A percentile compares a stretch with the other conserved stretches of the same genome.
phyloP scores from a whole-genome alignment of 2,797 vertebrate species.

The Pristis pectinata region DNA sequence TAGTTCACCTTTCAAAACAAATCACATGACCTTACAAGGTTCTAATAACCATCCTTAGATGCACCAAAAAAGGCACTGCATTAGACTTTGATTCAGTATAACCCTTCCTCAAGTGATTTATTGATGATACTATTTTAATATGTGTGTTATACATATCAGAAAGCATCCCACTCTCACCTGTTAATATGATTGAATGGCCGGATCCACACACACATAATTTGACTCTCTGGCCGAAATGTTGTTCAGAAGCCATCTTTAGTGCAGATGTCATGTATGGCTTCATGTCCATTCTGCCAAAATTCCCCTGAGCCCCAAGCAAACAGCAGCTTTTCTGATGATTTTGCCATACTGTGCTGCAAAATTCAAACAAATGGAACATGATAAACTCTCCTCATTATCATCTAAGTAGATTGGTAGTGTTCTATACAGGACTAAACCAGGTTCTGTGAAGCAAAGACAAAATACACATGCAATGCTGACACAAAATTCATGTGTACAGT shows the following conservation, averaged over 20 bases:
- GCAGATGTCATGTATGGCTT: constrained; percentile 35
- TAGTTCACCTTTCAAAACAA: neutral
- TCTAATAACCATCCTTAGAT: neutral
- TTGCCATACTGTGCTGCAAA: constrained; percentile 12
- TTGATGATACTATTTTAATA: neutral
- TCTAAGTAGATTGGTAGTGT: no score
- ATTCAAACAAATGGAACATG: constrained; percentile 15
- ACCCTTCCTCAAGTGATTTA: neutral
- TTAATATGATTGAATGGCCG: constrained; percentile 50
- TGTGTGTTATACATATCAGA: neutral
- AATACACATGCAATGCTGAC: neutral
- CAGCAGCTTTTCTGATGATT: constrained; percentile 41
- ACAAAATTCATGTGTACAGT: neutral
- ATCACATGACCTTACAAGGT: neutral
- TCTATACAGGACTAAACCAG: neutral
- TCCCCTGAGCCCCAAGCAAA: constrained; percentile 51
- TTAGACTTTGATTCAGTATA: neutral
- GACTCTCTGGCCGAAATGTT: constrained; percentile 43
- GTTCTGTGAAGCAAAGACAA: neutral
- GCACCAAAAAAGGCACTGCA: neutral
- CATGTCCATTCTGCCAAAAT: constrained; percentile 48
- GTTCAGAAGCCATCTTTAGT: constrained; percentile 44
- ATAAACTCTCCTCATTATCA: neutral
- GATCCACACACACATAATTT: constrained; percentile 51
- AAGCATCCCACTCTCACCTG: constrained; percentile 46